These are phyloP conservation scores for Gambelia wislizenii DNA, from an alignment of 2,797 vertebrate genomes.

Conservation along the genomic window DNA sequence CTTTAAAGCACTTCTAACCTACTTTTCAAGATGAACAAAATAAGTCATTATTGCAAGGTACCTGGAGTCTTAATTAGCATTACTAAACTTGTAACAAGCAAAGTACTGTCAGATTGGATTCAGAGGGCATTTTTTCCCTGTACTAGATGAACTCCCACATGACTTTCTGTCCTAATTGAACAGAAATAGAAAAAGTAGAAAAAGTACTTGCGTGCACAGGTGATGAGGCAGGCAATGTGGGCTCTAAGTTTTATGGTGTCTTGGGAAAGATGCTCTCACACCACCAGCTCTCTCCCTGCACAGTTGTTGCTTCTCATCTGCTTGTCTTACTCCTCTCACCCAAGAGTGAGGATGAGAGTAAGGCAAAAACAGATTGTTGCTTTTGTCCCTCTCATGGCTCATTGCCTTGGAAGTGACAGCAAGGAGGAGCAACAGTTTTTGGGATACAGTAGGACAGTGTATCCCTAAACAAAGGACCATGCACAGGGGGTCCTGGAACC, in stretches of 20 bases:
- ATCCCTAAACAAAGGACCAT: too few relatives aligned
- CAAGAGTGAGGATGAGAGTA: neutral
- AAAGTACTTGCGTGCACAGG: neutral
- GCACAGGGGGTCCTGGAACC: too few relatives aligned
- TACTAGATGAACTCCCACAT: neutral
- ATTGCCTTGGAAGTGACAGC: neutral
- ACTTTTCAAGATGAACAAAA: neutral
- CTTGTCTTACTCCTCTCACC: neutral
- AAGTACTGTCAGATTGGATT: neutral
- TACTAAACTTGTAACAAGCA: neutral
- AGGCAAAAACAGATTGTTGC: neutral
- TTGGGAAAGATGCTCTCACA: neutral
- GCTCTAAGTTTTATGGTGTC: neutral
- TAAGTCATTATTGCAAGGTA: neutral
- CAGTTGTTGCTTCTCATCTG: neutral
- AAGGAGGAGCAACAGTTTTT: neutral
- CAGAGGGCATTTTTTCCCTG: neutral
- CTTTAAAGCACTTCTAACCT: neutral
- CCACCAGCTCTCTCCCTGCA: too few relatives aligned
- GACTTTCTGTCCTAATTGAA: neutral
- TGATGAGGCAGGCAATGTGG: neutral
- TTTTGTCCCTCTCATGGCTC: neutral
- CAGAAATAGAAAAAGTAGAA: neutral
- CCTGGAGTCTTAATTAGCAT: neutral
- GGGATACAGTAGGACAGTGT: too few relatives aligned